These are phyloP conservation scores for Epicampocera succincta DNA, from an alignment of 2,888 invertebrate species.

Conservation along the genomic window DNA sequence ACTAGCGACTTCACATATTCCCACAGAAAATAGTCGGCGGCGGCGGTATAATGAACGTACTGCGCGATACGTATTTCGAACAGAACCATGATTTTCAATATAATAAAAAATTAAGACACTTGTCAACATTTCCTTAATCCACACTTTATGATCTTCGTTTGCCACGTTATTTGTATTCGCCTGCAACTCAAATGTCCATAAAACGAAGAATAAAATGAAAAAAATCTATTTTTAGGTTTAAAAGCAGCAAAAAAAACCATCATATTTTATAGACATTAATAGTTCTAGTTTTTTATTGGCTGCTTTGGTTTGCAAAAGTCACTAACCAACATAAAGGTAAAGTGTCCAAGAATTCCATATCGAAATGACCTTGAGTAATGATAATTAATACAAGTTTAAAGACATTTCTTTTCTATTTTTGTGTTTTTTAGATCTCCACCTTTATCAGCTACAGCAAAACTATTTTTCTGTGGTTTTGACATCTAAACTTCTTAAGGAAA, in stretches of 20 bases:
- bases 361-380: conserved; percentile 64
- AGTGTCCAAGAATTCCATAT: conserved; percentile 57
- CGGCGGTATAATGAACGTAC: no score
- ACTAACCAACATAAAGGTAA: conserved; percentile 39
- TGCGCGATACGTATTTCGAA: no score
- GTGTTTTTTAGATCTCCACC: not conserved
- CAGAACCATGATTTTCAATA: no score
- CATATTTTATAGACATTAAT: conserved; percentile 60
- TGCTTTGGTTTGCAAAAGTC: not conserved
- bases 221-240: conserved; percentile 62
- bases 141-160: conserved; percentile 57
- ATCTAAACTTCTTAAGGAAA: conserved; percentile 43
- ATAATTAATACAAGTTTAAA: conserved; percentile 69
- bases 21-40: no score
- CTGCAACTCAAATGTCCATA: conserved; percentile 23
- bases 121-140: conserved; percentile 70
- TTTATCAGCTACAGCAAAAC: conserved; percentile 11
- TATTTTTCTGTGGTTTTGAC: conserved; percentile 49
- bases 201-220: conserved; percentile 28
- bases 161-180: not conserved
- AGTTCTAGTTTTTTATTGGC: conserved; percentile 43
- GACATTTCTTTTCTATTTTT: conserved; percentile 41
- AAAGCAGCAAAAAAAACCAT: conserved; percentile 36
- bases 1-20: no score
- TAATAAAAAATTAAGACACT: conserved; percentile 54